These are phyloP conservation scores for Megalurothrips usitatus DNA, from an alignment of 2,888 invertebrate species.

Conservation along the genomic window DNA sequence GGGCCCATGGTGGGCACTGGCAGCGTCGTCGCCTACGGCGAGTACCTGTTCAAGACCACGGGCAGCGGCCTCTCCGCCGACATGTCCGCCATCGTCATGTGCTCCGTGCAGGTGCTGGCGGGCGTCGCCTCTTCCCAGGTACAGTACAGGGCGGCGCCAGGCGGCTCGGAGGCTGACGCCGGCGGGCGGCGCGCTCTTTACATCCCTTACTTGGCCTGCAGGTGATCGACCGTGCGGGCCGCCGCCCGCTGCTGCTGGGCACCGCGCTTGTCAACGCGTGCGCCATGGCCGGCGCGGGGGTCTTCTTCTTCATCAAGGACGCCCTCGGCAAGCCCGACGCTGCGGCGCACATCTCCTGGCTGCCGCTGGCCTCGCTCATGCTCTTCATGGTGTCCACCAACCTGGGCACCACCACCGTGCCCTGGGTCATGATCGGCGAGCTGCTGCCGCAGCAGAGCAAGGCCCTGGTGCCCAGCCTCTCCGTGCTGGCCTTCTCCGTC, in stretches of 20 bases:
- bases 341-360: slow-evolving; percentile 4
- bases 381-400: slow-evolving; percentile 16
- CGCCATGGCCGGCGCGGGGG: neutral
- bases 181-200: too few relatives aligned
- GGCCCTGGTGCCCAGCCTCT: neutral
- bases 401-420: slow-evolving; percentile 15
- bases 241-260: neutral
- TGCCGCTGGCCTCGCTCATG: slow-evolving; percentile 10
- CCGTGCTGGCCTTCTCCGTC: slow-evolving; percentile 13
- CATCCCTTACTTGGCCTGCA: neutral
- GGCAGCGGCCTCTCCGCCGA: neutral
- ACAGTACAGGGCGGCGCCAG: neutral
- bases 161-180: too few relatives aligned
- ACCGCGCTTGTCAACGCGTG: neutral
- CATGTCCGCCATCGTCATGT: slow-evolving; percentile 13
- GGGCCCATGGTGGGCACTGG: slow-evolving; percentile 7
- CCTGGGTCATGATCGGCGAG: slow-evolving; percentile 21
- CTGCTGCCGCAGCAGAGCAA: slow-evolving; percentile 12
- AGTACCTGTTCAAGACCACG: slow-evolving; percentile 16
- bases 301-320: slow-evolving; percentile 6
- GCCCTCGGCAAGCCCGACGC: neutral
- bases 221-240: slow-evolving; percentile 18
- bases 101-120: neutral
- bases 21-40: neutral
- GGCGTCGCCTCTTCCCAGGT: neutral